Evolutionary conservation across 2,113 vertebrate genomes (phyloP).

Genomic region (Phaetusa simplex): DNA sequence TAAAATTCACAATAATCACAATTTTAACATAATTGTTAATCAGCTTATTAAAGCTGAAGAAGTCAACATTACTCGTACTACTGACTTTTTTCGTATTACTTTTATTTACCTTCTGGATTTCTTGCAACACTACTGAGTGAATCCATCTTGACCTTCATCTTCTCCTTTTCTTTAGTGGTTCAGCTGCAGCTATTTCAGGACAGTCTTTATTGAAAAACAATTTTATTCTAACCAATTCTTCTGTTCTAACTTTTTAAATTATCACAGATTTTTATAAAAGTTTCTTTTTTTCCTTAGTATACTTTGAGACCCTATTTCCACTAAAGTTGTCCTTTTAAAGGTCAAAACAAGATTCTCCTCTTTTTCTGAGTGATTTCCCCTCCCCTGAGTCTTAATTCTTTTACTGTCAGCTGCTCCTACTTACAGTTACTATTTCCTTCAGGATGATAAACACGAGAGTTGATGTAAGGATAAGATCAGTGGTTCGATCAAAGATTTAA

Average conservation of each 20-base stretch:
- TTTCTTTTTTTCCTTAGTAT: background rate
- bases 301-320: background rate
- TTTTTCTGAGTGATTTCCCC: background rate
- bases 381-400: background rate
- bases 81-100: background rate
- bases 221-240: background rate
- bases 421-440: background rate
- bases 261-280: background rate
- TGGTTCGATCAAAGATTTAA: slow-evolving; percentile 15
- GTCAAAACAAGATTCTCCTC: background rate
- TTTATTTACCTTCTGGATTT: background rate
- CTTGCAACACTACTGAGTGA: background rate
- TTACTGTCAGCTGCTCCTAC: background rate
- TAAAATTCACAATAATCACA: background rate
- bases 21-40: background rate
- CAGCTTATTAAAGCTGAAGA: background rate
- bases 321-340: background rate
- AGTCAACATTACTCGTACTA: background rate
- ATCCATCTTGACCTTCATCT: background rate
- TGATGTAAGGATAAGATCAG: background rate
- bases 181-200: background rate
- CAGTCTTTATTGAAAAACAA: background rate
- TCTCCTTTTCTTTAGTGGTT: background rate
- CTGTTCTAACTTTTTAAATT: background rate
- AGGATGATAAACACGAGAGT: background rate